These are phyloP conservation scores for Pseudopleuronectes americanus DNA, from an alignment of 2,797 vertebrate genomes.

Conservation along the genomic window DNA sequence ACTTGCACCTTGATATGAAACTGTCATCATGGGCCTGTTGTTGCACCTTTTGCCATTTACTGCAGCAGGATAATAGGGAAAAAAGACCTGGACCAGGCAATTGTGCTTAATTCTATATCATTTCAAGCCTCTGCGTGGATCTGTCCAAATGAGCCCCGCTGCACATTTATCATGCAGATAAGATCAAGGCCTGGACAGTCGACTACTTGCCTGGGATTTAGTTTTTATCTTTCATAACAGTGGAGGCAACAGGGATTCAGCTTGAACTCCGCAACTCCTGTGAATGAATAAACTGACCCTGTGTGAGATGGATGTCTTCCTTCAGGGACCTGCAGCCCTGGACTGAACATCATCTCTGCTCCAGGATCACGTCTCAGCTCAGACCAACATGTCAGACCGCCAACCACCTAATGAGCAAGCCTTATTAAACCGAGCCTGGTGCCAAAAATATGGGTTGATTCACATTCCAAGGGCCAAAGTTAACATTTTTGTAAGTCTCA, in stretches of 20 bases:
- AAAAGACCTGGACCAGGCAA: constrained; percentile 39
- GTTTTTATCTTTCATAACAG: constrained; percentile 52
- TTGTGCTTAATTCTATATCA: constrained; percentile 61
- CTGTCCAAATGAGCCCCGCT: constrained; percentile 57
- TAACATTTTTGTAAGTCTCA: background rate
- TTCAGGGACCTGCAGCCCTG: constrained; percentile 21
- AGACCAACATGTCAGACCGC: constrained; percentile 8
- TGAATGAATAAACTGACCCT: constrained; percentile 43
- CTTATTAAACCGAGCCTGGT: background rate
- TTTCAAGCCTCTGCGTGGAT: constrained; percentile 56
- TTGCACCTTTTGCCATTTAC: constrained; percentile 26
- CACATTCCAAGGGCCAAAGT: background rate
- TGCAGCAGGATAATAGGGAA: constrained; percentile 35
- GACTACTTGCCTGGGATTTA: constrained; percentile 53
- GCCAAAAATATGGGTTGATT: background rate
- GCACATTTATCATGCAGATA: constrained; percentile 79
- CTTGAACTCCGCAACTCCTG: constrained; percentile 43
- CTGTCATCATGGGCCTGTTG: constrained; percentile 35
- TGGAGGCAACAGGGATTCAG: constrained; percentile 40
- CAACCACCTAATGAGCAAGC: constrained; percentile 4
- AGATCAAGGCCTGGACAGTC: constrained; percentile 68
- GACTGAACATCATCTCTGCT: constrained; percentile 15
- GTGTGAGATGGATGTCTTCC: constrained; percentile 35
- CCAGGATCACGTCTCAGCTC: constrained; percentile 14
- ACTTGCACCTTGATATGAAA: constrained; percentile 40